phyloP scores from a whole-genome alignment of 2,888 invertebrate species.

The Lithophane semibrunnea region DNA sequence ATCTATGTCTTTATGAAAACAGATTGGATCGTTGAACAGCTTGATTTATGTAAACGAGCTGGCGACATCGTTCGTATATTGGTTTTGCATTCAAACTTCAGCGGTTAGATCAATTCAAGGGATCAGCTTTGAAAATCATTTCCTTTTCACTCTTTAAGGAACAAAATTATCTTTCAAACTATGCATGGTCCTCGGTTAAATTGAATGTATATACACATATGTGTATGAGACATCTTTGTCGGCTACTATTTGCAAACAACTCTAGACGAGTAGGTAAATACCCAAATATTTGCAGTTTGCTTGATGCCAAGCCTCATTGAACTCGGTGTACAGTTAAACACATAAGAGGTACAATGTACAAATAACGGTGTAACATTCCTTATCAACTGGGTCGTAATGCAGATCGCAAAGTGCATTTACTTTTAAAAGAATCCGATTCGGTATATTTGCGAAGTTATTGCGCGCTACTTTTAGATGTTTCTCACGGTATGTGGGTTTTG shows the following conservation, averaged over 20 bases:
- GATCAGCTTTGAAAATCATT: not conserved
- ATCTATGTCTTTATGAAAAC: constrained; percentile 58
- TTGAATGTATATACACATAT: not conserved
- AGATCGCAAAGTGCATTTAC: constrained; percentile 54
- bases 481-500: constrained; percentile 34
- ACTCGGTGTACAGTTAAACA: constrained; percentile 62
- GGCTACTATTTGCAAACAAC: constrained; percentile 28
- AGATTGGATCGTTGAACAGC: constrained; percentile 47
- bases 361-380: constrained; percentile 65
- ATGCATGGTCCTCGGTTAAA: not conserved
- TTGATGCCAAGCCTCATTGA: constrained; percentile 49
- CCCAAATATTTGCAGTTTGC: constrained; percentile 49
- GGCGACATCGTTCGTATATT: constrained; percentile 14
- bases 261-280: constrained; percentile 34
- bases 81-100: not conserved
- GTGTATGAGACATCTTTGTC: not conserved
- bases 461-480: constrained; percentile 31
- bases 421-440: constrained; percentile 33
- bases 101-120: not conserved
- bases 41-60: constrained; percentile 44
- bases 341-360: constrained; percentile 42
- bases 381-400: constrained; percentile 58
- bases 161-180: not conserved
- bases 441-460: constrained; percentile 19
- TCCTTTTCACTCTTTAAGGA: too few relatives aligned